Base-by-base conservation (phyloP, 2,888 invertebrate species). In the Tinea trinotella region DNA sequence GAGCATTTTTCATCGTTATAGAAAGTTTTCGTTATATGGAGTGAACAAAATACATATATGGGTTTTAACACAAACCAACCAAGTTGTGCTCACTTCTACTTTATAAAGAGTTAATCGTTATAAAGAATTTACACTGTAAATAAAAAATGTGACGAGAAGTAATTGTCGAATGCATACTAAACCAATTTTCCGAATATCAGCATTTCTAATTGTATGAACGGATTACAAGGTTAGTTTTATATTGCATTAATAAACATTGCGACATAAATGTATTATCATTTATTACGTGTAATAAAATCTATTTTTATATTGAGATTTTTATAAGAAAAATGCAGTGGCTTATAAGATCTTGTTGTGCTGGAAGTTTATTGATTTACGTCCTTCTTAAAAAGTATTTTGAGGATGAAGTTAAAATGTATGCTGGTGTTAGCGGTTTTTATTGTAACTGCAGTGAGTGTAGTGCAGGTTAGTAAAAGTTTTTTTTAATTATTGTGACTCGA, bases 401-500 rank as follows among this genome's bases (percentile, higher is more conserved):
- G 59, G 70, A 85, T 85, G 84, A 79, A 72, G 60, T 68, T 71
- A 71, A 65, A 59, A 68, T 67, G 56, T 57, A 60, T 58, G 55
- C 57, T 75, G 53, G 35, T 66, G 52, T 65, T 66, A 63, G 56
- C 66, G 34, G 34, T 65, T 24, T 54, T 73, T 34, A 57, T 63
- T 59, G 64, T 66, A 54, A 54, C 60, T 58, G 63, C 59, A 57
- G 62, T 67, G 36, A 59, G 61, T 62, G 61, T 63, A 61, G 75
- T 64, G 48, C 67, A 82, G 83, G 84, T 84, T 67, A 55, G 70
- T 44, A 13, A 1, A 13, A 61, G n/a, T n/a, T n/a, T n/a, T n/a
- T n/a, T n/a, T n/a, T n/a, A n/a, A n/a, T n/a, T n/a, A n/a, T n/a
- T n/a, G n/a, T n/a, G n/a, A n/a, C n/a, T n/a, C n/a, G n/a, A n/a